These are phyloP conservation scores for Parazoanthus atlanticus DNA, from an alignment of 92 coral and sea anemone genomes.

Conservation along the genomic window DNA sequence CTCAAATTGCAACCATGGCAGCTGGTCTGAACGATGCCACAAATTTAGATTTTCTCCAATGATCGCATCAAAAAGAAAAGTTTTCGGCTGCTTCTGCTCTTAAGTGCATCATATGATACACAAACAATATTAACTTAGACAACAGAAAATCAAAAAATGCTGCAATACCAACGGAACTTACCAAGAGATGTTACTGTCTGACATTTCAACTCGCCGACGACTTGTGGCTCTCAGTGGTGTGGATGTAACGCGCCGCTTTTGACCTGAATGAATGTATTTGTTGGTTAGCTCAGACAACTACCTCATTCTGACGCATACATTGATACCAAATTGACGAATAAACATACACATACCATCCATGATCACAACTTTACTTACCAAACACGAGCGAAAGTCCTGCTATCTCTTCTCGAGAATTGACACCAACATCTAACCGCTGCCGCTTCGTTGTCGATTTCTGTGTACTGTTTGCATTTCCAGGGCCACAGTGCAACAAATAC, in stretches of 20 bases:
- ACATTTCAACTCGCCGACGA: neutral
- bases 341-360: neutral
- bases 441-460: neutral
- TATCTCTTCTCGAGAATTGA: slow-evolving; percentile 16
- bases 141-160: neutral
- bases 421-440: slow-evolving; percentile 31
- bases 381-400: neutral
- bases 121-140: neutral
- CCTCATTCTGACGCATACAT: neutral
- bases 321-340: neutral
- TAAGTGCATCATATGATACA: neutral
- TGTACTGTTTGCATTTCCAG: slow-evolving; percentile 23
- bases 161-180: neutral
- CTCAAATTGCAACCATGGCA: slow-evolving; percentile 21
- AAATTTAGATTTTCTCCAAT: slow-evolving; percentile 14
- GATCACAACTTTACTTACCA: slow-evolving; percentile 20
- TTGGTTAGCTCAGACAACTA: neutral
- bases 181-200: slow-evolving; percentile 8
- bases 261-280: neutral
- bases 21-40: slow-evolving; percentile 11
- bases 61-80: neutral
- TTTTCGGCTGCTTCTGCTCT: slow-evolving; percentile 27
- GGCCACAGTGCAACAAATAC: slow-evolving; percentile 16
- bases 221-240: neutral
- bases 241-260: neutral